phyloP scores from a whole-genome alignment of 2,113 vertebrate species.

The Columba livia region DNA sequence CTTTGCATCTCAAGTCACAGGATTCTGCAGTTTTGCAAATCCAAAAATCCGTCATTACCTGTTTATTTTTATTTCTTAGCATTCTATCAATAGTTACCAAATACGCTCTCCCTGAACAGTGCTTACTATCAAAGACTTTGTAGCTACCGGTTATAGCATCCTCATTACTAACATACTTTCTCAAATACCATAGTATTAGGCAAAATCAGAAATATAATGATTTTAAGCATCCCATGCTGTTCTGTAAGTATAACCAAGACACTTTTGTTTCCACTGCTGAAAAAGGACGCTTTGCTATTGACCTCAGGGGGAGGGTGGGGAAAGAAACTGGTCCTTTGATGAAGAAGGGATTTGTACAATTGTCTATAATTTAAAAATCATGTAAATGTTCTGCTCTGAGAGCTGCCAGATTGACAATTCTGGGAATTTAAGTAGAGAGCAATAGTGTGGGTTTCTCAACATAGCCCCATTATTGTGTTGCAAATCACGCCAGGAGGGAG shows the following conservation, averaged over 20 bases:
- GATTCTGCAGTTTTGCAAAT: not conserved
- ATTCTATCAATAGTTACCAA: not conserved
- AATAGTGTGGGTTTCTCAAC: slow-evolving; percentile 24
- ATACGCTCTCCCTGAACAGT: not conserved
- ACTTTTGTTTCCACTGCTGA: not conserved
- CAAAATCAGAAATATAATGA: not conserved
- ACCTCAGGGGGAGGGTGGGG: slow-evolving; percentile 55
- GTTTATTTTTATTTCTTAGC: not conserved
- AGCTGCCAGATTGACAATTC: slow-evolving; percentile 53
- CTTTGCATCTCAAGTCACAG: not conserved
- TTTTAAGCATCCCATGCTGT: not conserved
- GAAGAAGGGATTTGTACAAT: slow-evolving; percentile 18
- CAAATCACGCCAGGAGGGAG: slow-evolving; percentile 56
- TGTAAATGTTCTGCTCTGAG: slow-evolving; percentile 27
- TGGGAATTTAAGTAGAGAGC: slow-evolving; percentile 42
- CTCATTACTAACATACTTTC: not conserved
- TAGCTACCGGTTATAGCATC: not conserved
- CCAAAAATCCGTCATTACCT: not conserved
- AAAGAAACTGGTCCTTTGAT: slow-evolving; percentile 38
- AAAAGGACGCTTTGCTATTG: not conserved
- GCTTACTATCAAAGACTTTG: not conserved
- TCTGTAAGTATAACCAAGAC: not conserved
- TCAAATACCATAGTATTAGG: not conserved
- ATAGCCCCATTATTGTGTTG: slow-evolving; percentile 18
- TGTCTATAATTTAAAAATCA: slow-evolving; percentile 56